Conservation (phyloP, 2,888 invertebrate genomes). For the Criorhina ranunculi region DNA sequence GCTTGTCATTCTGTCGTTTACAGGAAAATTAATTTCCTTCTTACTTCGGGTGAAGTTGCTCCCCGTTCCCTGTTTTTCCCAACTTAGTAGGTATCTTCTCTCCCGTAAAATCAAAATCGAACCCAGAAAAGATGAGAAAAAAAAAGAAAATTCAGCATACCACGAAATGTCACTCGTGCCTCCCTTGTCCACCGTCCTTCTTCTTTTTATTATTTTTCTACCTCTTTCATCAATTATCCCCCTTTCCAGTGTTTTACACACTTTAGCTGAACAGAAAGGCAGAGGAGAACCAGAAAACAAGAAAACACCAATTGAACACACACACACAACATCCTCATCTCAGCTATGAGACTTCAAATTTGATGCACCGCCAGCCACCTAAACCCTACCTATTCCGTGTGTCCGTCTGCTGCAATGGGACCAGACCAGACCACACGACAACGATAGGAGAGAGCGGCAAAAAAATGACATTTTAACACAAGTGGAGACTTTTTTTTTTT, state of each 20-base stretch:
- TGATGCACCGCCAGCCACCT: conserved; percentile 37
- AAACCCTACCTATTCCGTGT: conserved; percentile 12
- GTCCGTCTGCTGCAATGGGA: conserved; percentile 8
- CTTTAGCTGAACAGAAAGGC: conserved; percentile 7
- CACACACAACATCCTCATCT: conserved; percentile 22
- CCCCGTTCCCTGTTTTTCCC: no score
- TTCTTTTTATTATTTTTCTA: neutral
- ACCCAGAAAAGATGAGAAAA: conserved; percentile 10
- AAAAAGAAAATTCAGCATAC: conserved; percentile 51
- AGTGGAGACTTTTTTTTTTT: neutral
- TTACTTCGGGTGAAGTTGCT: conserved; percentile 17
- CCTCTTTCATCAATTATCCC: conserved; percentile 53
- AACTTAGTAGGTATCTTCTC: conserved; percentile 19
- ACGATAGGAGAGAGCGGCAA: conserved; percentile 4
- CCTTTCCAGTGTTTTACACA: conserved; percentile 19
- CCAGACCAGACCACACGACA: no score
- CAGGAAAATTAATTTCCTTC: neutral
- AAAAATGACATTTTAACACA: conserved; percentile 17
- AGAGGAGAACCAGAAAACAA: conserved; percentile 41
- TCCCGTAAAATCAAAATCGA: conserved; percentile 1
- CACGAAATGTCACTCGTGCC: conserved; percentile 53
- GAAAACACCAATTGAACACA: conserved; percentile 50
- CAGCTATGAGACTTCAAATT: conserved; percentile 6
- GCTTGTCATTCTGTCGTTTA: neutral
- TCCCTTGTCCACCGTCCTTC: conserved; percentile 21